These are phyloP conservation scores for Oplegnathus fasciatus DNA, from an alignment of 2,113 vertebrate species.

Conservation along the genomic window DNA sequence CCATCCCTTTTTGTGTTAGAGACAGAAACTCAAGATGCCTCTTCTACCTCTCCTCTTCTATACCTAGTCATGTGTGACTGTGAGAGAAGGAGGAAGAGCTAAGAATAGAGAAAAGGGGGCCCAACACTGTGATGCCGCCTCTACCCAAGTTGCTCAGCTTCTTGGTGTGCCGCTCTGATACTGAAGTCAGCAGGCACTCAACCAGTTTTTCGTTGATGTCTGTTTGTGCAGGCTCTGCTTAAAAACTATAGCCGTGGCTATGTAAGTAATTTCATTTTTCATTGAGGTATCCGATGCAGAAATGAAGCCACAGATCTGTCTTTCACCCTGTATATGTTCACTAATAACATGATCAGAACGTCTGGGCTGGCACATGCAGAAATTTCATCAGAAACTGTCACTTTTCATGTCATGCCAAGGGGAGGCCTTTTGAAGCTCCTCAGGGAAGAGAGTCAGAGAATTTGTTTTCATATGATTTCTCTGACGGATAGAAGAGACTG, in stretches of 20 bases:
- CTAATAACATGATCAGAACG: conserved; percentile 47
- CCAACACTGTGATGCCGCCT: conserved; percentile 62
- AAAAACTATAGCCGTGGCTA: conserved; percentile 13
- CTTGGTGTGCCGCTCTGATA: conserved; percentile 41
- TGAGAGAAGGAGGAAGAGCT: conserved; percentile 71
- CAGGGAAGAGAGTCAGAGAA: conserved; percentile 8
- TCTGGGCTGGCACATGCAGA: conserved; percentile 13
- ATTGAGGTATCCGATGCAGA: conserved; percentile 11
- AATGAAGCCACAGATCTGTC: conserved; percentile 6
- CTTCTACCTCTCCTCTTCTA: conserved; percentile 53
- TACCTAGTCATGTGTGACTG: conserved; percentile 74
- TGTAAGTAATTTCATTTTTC: neutral
- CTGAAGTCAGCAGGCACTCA: conserved; percentile 49
- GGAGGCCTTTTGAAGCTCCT: conserved; percentile 54
- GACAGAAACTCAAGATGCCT: conserved; percentile 38
- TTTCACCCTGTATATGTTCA: conserved; percentile 29
- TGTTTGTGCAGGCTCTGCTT: conserved; percentile 21
- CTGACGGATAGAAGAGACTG: conserved; percentile 19
- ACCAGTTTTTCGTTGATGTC: conserved; percentile 29
- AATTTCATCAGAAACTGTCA: conserved; percentile 55
- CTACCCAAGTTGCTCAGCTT: conserved; percentile 62
- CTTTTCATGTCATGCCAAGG: conserved; percentile 48
- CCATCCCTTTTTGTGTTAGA: conserved; percentile 7
- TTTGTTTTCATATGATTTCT: conserved; percentile 33
- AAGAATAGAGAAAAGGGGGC: conserved; percentile 76